Conservation (phyloP, 2,888 invertebrate genomes). For the Pseudococcus jackbeardsleyi region DNA sequence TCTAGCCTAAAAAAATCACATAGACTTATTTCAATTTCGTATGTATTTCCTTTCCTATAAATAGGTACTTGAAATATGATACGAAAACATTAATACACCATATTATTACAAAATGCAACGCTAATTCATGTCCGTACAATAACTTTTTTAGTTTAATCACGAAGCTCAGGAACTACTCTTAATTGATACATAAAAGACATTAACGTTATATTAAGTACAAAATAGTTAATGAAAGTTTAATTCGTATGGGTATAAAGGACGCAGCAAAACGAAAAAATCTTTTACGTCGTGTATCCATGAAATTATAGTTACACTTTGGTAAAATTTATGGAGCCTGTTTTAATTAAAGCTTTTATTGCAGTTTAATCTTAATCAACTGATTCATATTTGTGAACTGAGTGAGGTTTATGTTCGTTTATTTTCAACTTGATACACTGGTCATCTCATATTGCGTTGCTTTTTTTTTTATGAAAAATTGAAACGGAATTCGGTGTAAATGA, state of each 20-base stretch:
- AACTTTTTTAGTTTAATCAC: neutral
- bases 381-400: neutral
- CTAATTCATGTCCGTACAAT: neutral
- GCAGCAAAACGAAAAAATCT: constrained; percentile 8
- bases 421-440: neutral
- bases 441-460: neutral
- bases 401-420: neutral
- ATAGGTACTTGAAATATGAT: neutral
- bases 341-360: constrained; percentile 24
- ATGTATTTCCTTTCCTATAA: neutral
- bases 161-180: constrained; percentile 49
- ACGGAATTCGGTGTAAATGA: neutral
- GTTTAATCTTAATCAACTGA: constrained; percentile 44
- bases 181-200: constrained; percentile 53
- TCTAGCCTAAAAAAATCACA: neutral
- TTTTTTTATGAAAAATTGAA: neutral
- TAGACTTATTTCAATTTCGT: neutral
- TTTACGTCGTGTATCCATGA: constrained; percentile 17
- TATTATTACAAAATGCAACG: constrained; percentile 24
- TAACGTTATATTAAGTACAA: constrained; percentile 31
- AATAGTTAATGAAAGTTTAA: constrained; percentile 32
- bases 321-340: constrained; percentile 32
- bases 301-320: constrained; percentile 3
- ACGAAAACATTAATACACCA: neutral
- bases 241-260: constrained; percentile 14